phyloP scores from a whole-genome alignment of 2,113 vertebrate species.

The Cathartes aura region DNA sequence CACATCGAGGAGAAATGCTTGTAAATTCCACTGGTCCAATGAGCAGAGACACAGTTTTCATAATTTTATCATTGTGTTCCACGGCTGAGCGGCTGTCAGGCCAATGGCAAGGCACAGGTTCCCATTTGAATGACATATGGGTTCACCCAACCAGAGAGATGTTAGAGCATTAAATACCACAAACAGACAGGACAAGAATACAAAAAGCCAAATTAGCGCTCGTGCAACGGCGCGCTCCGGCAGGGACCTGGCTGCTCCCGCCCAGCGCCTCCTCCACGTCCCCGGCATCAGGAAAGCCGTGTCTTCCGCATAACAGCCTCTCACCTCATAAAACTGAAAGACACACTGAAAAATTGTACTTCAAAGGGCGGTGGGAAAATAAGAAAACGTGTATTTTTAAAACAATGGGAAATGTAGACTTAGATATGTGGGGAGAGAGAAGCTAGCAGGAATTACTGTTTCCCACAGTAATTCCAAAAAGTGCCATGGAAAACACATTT shows the following conservation, averaged over 20 bases:
- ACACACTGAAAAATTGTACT: background rate
- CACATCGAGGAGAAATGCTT: constrained; percentile 60
- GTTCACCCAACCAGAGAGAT: constrained; percentile 87
- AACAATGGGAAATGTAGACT: background rate
- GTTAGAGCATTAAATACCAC: constrained; percentile 81
- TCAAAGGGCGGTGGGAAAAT: background rate
- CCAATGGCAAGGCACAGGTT: constrained; percentile 80
- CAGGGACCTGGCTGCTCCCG: background rate
- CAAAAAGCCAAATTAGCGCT: constrained; percentile 74
- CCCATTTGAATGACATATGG: constrained; percentile 91
- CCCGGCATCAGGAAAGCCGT: background rate
- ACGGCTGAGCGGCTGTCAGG: constrained; percentile 77
- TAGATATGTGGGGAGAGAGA: background rate
- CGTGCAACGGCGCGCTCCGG: background rate
- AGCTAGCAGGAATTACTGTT: background rate
- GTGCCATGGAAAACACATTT: constrained; percentile 35
- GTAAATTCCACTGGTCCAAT: constrained; percentile 83
- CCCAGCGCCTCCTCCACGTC: background rate
- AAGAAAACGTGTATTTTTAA: background rate
- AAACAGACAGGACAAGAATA: constrained; percentile 80
- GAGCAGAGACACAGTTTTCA: constrained; percentile 85
- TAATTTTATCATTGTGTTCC: constrained; percentile 83
- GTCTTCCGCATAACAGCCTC: background rate
- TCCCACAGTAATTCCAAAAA: constrained; percentile 37
- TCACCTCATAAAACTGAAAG: constrained; percentile 9